phyloP scores from a whole-genome alignment of 2,888 invertebrate genomes.

The Criorhina ranunculi region DNA sequence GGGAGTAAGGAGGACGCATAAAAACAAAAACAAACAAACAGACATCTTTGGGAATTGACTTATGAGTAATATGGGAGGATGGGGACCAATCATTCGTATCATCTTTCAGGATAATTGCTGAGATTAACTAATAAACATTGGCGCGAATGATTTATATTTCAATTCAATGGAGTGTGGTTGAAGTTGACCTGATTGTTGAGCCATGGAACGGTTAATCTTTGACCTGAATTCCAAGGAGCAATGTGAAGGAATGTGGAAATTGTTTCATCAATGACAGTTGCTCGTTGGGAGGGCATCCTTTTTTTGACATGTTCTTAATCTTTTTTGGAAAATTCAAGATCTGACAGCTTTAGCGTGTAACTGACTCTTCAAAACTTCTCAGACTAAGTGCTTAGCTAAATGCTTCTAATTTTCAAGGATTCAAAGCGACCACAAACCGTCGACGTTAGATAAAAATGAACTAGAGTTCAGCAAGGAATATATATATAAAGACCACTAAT shows the following conservation, averaged over 20 bases:
- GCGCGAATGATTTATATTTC: conserved; percentile 44
- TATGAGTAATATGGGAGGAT: conserved; percentile 66
- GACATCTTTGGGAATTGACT: conserved; percentile 48
- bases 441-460: no score
- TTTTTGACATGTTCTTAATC: conserved; percentile 46
- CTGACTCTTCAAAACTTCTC: no score
- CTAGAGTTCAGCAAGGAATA: no score
- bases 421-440: no score
- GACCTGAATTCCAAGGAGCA: conserved; percentile 46
- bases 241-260: not conserved
- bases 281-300: conserved; percentile 46
- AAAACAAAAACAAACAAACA: conserved; percentile 58
- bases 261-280: conserved; percentile 44
- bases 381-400: no score
- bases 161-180: conserved; percentile 27
- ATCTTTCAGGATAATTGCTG: conserved; percentile 66
- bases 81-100: conserved; percentile 63
- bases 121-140: conserved; percentile 74
- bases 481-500: no score
- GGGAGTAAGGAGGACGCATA: conserved; percentile 47
- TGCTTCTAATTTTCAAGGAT: no score
- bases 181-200: conserved; percentile 44
- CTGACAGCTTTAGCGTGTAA: no score
- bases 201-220: conserved; percentile 22
- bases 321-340: conserved; percentile 10